A percentile compares a stretch with the other conserved stretches of the same genome.
Conservation (phyloP, 2,888 invertebrate genomes). For the Allophyes oxyacanthae region DNA sequence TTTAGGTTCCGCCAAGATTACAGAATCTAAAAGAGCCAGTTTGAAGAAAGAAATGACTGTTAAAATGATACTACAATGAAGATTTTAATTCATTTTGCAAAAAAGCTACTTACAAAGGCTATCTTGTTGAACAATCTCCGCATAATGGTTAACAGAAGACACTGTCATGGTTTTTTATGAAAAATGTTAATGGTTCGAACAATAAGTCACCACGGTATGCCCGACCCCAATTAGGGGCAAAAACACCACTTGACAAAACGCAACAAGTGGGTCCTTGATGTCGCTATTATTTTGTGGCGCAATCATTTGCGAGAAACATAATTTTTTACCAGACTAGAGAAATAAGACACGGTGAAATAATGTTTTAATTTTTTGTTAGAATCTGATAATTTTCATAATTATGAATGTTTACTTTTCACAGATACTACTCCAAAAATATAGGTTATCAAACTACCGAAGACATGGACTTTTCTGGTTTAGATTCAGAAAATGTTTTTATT, state of each 20-base stretch:
- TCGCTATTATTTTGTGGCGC: conserved; percentile 29
- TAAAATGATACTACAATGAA: background rate
- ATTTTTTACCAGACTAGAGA: background rate
- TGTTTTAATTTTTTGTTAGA: too few relatives aligned
- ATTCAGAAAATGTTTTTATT: too few relatives aligned
- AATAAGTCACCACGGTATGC: conserved; percentile 42
- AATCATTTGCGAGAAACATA: conserved; percentile 25
- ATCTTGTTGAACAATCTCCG: conserved; percentile 21
- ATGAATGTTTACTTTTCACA: too few relatives aligned
- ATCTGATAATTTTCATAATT: too few relatives aligned
- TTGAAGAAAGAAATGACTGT: too few relatives aligned
- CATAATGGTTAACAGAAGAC: conserved; percentile 52
- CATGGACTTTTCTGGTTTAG: too few relatives aligned
- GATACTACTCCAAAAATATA: too few relatives aligned
- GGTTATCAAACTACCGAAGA: too few relatives aligned
- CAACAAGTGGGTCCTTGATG: conserved; percentile 57
- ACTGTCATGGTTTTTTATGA: conserved; percentile 51
- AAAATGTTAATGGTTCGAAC: conserved; percentile 53
- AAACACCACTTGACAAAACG: conserved; percentile 58
- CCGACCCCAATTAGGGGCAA: conserved; percentile 55
- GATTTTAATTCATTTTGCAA: conserved; percentile 7
- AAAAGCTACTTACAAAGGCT: conserved; percentile 6
- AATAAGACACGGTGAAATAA: too few relatives aligned
- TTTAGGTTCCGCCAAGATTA: too few relatives aligned
- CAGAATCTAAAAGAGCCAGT: too few relatives aligned